Evolutionary conservation across 2,113 vertebrate species (phyloP).

Genomic region (Seriola rivoliana): DNA sequence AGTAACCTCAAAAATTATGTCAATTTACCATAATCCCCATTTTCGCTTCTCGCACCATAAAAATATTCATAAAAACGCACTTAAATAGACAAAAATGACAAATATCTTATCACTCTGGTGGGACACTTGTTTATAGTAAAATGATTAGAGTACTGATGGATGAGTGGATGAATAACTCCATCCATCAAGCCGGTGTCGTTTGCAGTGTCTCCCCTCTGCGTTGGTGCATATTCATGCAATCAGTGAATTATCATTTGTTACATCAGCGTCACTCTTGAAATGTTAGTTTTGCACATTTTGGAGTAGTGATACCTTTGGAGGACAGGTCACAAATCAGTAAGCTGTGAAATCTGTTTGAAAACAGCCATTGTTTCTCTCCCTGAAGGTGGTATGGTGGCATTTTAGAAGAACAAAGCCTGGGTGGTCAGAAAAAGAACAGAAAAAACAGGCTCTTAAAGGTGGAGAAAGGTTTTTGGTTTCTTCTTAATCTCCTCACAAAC

Average conservation of each 20-base stretch:
- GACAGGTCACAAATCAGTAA: not conserved
- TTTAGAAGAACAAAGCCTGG: not conserved
- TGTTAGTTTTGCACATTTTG: not conserved
- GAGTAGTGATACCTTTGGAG: not conserved
- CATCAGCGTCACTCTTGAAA: too few relatives aligned
- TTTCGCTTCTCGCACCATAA: not conserved
- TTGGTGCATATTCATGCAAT: not conserved
- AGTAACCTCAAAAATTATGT: not conserved
- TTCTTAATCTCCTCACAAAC: not conserved
- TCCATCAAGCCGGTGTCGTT: not conserved
- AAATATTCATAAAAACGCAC: not conserved
- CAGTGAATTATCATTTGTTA: not conserved
- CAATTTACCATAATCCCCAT: not conserved
- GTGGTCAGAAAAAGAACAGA: not conserved
- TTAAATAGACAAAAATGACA: not conserved
- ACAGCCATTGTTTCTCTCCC: not conserved
- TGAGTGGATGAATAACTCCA: not conserved
- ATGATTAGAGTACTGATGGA: not conserved
- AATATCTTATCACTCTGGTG: not conserved
- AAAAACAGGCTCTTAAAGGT: conserved; percentile 4
- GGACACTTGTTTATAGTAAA: not conserved
- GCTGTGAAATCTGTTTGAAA: not conserved
- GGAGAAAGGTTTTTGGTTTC: conserved; percentile 10
- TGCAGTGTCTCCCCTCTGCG: not conserved
- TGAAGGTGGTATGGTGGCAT: not conserved